phyloP scores from a whole-genome alignment of 2,888 invertebrate species.

The Adineta ricciae region DNA sequence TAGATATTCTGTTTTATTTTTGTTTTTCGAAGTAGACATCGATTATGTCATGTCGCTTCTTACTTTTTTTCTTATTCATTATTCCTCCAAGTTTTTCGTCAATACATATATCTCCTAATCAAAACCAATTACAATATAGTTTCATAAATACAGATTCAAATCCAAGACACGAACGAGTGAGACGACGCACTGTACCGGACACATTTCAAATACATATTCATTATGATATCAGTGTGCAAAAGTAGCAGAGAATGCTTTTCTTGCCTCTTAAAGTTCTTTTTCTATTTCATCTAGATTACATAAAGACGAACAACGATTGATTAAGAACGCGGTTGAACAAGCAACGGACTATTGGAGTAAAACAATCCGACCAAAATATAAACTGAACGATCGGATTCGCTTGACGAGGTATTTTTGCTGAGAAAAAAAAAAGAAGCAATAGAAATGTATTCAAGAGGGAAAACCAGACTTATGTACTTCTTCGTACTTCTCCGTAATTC shows the following conservation, averaged over 20 bases:
- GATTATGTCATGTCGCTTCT: constrained; percentile 18
- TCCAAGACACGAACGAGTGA: background rate
- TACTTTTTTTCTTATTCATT: constrained; percentile 28
- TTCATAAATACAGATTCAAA: background rate
- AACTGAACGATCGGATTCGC: background rate
- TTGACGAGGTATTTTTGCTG: background rate
- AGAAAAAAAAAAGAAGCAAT: background rate
- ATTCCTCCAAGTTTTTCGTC: constrained; percentile 17
- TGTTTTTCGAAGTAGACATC: background rate
- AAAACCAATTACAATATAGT: constrained; percentile 5
- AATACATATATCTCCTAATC: background rate
- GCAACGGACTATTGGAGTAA: background rate
- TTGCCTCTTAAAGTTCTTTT: background rate
- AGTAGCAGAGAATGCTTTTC: background rate
- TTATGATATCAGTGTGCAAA: background rate
- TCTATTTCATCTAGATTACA: background rate
- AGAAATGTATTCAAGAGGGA: no score
- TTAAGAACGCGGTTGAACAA: background rate
- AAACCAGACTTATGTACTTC: no score
- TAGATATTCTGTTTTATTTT: background rate
- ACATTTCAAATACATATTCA: background rate
- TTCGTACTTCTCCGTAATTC: no score
- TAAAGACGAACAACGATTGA: background rate
- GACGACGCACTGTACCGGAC: background rate
- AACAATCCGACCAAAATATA: background rate